Conservation (phyloP, 2,113 vertebrate species). For the Nannobrachium achirus region DNA sequence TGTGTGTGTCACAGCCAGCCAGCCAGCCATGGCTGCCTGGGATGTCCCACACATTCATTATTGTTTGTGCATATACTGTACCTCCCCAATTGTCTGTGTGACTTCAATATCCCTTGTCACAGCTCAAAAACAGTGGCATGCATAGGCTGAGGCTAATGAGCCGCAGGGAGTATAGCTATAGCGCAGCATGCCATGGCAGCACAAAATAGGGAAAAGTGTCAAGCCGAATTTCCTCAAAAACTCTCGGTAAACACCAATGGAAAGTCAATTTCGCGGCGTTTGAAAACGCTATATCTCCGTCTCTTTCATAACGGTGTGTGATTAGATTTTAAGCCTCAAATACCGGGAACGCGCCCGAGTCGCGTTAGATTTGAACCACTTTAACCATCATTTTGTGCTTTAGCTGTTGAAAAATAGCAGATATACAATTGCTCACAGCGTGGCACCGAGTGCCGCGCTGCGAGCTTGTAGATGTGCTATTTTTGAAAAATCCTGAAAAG, state of each 20-base stretch:
- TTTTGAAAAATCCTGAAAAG: too few species aligned
- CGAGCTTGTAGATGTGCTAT: too few species aligned
- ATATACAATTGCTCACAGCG: too few species aligned
- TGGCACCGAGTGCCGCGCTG: too few species aligned
- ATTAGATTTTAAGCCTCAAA: background rate
- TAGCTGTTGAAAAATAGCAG: too few species aligned
- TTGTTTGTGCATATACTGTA: conserved; percentile 37
- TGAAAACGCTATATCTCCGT: background rate
- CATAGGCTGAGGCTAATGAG: conserved; percentile 47
- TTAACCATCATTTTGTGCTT: too few species aligned
- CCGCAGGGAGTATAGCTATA: conserved; percentile 17
- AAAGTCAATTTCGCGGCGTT: background rate
- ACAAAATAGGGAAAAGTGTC: conserved; percentile 34
- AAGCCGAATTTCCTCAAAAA: conserved; percentile 22
- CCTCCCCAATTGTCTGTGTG: conserved; percentile 39
- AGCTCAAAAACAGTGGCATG: conserved; percentile 41
- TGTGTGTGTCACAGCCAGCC: conserved; percentile 36
- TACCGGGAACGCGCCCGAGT: too few species aligned
- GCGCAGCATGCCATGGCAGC: conserved; percentile 19
- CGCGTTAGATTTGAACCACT: too few species aligned
- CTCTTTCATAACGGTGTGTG: conserved; percentile 1
- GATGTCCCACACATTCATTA: conserved; percentile 53
- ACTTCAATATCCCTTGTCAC: conserved; percentile 48
- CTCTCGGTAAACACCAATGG: background rate
- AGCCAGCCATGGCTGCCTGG: conserved; percentile 24